Percentiles rank a stretch among this genome's conserved stretches.
Evolutionary conservation across 2,797 vertebrate species (phyloP).

Genomic region (Mus minutoides): DNA sequence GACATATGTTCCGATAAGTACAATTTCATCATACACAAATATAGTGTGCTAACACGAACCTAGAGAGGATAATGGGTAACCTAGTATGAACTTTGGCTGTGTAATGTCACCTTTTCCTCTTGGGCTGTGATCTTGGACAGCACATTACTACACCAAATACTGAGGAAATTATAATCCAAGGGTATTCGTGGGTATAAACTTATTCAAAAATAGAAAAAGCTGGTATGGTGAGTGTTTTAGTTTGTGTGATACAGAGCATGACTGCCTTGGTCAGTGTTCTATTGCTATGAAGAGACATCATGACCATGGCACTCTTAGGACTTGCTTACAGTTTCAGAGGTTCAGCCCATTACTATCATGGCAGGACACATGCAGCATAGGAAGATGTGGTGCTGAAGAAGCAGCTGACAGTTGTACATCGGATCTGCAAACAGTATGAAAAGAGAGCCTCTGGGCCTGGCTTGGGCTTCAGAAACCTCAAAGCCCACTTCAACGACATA

Average conservation of each 20-base stretch:
- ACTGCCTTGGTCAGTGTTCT: neutral
- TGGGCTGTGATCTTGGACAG: neutral
- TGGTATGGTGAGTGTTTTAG: neutral
- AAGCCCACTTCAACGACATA: neutral
- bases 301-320: neutral
- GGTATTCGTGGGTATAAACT: neutral
- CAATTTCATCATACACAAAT: neutral
- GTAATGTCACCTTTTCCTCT: fast-evolving
- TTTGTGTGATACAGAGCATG: neutral
- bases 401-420: too few species aligned
- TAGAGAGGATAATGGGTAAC: neutral
- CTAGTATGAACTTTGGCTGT: too few species aligned
- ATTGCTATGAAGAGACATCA: neutral
- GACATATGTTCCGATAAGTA: neutral
- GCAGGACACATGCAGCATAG: too few species aligned
- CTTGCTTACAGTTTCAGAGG: neutral
- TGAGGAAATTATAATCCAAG: neutral
- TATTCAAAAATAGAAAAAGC: neutral
- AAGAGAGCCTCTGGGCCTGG: neutral
- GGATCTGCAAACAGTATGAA: neutral
- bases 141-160: neutral
- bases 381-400: neutral
- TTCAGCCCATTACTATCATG: neutral
- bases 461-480: neutral
- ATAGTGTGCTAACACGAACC: neutral